phyloP scores from a whole-genome alignment of 2,113 vertebrate species.

The Labeo catla region DNA sequence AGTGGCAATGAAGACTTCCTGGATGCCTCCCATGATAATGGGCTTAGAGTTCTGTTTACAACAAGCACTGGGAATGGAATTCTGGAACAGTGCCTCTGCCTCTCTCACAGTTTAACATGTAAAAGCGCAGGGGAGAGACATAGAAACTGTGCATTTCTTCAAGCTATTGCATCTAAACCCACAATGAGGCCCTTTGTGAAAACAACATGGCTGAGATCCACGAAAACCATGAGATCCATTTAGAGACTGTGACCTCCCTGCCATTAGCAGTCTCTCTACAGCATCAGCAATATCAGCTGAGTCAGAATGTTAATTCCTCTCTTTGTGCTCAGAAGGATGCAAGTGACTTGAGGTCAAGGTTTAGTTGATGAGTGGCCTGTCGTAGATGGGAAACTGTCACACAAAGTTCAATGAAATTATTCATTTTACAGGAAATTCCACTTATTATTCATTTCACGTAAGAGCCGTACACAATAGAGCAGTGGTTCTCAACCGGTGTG shows the following conservation, averaged over 20 bases:
- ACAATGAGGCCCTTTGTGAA: constrained; percentile 44
- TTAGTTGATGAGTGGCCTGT: constrained; percentile 34
- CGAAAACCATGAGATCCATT: constrained; percentile 11
- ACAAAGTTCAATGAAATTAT: constrained; percentile 40
- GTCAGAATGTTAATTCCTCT: constrained; percentile 50
- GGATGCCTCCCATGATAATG: not conserved
- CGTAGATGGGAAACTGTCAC: constrained; percentile 60
- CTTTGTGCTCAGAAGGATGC: constrained; percentile 57
- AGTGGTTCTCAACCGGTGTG: not conserved
- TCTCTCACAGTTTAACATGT: constrained; percentile 1
- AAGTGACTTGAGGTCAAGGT: constrained; percentile 51
- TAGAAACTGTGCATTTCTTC: not conserved
- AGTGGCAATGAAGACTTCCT: not conserved
- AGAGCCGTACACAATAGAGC: constrained; percentile 3
- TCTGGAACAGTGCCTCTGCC: constrained; percentile 9
- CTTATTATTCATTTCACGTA: constrained; percentile 46
- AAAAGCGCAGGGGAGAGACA: not conserved
- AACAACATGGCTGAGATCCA: not conserved
- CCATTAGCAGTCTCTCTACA: constrained; percentile 1
- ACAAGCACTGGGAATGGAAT: constrained; percentile 8
- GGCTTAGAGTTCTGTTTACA: not conserved
- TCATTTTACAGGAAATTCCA: constrained; percentile 18
- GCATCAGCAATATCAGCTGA: constrained; percentile 37
- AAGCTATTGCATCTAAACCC: not conserved
- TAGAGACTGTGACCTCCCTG: not conserved